These are phyloP conservation scores for Lepas anatifera DNA, from an alignment of 2,888 invertebrate genomes.

Conservation along the genomic window DNA sequence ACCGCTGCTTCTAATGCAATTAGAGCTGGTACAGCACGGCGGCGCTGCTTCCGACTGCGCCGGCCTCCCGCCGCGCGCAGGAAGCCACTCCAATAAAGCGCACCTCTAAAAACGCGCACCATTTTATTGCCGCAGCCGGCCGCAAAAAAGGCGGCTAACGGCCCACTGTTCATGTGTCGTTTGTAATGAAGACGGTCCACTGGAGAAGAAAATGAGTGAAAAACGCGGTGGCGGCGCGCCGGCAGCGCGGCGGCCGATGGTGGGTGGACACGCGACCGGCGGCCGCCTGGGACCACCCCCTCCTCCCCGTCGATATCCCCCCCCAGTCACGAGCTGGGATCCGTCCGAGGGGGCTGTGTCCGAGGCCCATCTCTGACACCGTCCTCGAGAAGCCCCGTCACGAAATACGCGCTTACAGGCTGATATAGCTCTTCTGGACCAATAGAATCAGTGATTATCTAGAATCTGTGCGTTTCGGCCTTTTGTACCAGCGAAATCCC, in stretches of 20 bases:
- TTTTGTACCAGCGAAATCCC: no score
- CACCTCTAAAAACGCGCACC: background rate
- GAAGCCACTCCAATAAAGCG: background rate
- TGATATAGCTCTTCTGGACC: no score
- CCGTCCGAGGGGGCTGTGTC: no score
- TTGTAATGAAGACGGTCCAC: background rate
- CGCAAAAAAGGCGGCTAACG: background rate
- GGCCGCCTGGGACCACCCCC: no score
- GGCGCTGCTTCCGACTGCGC: background rate
- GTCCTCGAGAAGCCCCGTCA: no score
- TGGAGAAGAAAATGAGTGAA: background rate
- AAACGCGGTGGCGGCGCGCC: background rate
- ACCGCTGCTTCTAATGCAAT: background rate
- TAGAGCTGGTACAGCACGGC: background rate
- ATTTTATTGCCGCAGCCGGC: background rate
- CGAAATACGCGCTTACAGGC: no score
- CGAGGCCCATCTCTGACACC: no score
- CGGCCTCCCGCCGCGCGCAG: background rate
- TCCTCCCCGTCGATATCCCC: no score
- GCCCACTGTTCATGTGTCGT: constrained; percentile 4
- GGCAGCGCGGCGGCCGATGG: background rate
- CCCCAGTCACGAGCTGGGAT: no score
- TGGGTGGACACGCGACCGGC: background rate
- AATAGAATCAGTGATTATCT: no score
- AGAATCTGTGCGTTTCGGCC: no score